A percentile compares a stretch with the other conserved stretches of the same genome.
Evolutionary conservation across 2,113 vertebrate genomes (phyloP).

Genomic region (Malurus elegans): DNA sequence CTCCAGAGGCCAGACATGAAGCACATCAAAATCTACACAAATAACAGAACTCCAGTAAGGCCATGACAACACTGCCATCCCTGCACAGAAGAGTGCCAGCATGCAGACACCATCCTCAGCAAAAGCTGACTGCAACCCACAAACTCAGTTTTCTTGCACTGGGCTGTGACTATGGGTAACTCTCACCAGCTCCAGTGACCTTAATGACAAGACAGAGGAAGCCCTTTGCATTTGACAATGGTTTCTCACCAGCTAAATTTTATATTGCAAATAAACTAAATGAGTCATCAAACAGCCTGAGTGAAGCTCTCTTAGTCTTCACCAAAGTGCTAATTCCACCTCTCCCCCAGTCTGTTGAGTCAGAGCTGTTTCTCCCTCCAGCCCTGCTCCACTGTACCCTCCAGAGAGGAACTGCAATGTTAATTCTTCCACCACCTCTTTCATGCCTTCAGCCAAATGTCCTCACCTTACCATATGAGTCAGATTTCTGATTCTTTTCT

Average conservation of each 20-base stretch:
- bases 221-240: neutral
- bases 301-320: neutral
- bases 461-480: neutral
- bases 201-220: neutral
- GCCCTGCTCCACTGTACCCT: neutral
- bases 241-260: neutral
- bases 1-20: neutral
- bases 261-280: neutral
- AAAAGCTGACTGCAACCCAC: neutral
- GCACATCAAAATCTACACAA: neutral
- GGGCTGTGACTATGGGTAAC: neutral
- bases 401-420: neutral
- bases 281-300: neutral
- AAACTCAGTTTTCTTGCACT: accelerated
- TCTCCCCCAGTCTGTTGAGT: neutral
- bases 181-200: neutral
- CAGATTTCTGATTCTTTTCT: neutral
- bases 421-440: neutral
- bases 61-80: accelerated
- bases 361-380: neutral
- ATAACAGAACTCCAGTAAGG: neutral
- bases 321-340: neutral
- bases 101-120: neutral
- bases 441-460: neutral
- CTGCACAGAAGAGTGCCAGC: accelerated